phyloP scores from a whole-genome alignment of 2,113 vertebrate genomes.

The Phyllopteryx taeniolatus region DNA sequence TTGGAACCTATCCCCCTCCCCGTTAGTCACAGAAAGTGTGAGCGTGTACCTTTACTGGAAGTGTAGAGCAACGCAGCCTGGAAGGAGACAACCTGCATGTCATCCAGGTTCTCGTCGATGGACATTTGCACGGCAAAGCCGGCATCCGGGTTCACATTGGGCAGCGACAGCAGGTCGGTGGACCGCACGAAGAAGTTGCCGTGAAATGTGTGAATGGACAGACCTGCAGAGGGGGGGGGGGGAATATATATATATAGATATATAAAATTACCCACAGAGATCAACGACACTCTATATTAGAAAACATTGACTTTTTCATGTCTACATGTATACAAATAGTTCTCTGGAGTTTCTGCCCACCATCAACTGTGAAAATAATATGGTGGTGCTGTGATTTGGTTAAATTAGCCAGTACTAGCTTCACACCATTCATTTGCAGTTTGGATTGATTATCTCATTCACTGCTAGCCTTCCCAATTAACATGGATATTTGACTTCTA shows the following conservation, averaged over 20 bases:
- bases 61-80: conserved; percentile 96
- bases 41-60: conserved; percentile 88
- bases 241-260: no score
- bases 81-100: conserved; percentile 91
- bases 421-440: no score
- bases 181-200: conserved; percentile 98
- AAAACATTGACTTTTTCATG: not conserved
- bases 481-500: no score
- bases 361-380: no score
- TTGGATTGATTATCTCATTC: no score
- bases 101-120: conserved; percentile 90
- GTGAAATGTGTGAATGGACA: conserved; percentile 99
- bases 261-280: not conserved
- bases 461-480: no score
- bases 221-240: conserved; percentile 75
- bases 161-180: conserved; percentile 90
- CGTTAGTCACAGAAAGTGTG: no score
- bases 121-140: conserved; percentile 97
- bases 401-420: no score
- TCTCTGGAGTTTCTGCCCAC: not conserved
- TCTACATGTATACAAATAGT: not conserved
- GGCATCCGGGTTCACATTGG: conserved; percentile 93
- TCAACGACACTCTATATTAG: not conserved
- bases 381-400: no score
- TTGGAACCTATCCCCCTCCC: no score